These are phyloP conservation scores for Oryzias woworae DNA, from an alignment of 2,113 vertebrate genomes.

Conservation along the genomic window DNA sequence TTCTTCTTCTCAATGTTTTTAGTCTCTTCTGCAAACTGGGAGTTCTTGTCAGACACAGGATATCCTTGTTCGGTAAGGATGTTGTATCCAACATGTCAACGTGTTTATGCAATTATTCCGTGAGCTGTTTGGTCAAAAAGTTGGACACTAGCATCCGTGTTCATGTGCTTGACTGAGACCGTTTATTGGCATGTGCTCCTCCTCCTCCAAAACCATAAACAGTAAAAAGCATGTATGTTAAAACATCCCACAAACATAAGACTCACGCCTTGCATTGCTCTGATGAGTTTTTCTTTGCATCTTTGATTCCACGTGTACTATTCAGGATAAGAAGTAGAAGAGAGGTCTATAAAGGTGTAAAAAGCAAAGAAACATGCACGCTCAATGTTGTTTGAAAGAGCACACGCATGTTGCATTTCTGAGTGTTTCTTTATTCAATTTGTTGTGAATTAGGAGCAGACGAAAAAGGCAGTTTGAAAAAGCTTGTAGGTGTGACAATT, in stretches of 20 bases:
- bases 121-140: background rate
- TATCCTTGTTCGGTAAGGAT: constrained; percentile 99
- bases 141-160: background rate
- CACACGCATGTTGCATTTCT: too few species aligned
- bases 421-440: too few species aligned
- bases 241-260: background rate
- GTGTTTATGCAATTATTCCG: background rate
- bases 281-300: too few species aligned
- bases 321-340: too few species aligned
- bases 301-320: too few species aligned
- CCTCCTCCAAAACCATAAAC: background rate
- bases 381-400: too few species aligned
- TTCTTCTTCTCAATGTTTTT: constrained; percentile 79
- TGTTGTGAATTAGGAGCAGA: too few species aligned
- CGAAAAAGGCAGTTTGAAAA: too few species aligned
- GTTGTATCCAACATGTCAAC: background rate
- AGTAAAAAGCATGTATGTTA: background rate
- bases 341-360: too few species aligned
- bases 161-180: background rate
- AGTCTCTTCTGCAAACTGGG: constrained; percentile 99
- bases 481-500: too few species aligned
- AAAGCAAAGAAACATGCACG: too few species aligned
- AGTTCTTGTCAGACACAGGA: constrained; percentile 99
- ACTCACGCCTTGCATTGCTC: background rate
- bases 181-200: background rate